Conservation (phyloP, 2,113 vertebrate genomes). For the Scytalopus superciliaris region DNA sequence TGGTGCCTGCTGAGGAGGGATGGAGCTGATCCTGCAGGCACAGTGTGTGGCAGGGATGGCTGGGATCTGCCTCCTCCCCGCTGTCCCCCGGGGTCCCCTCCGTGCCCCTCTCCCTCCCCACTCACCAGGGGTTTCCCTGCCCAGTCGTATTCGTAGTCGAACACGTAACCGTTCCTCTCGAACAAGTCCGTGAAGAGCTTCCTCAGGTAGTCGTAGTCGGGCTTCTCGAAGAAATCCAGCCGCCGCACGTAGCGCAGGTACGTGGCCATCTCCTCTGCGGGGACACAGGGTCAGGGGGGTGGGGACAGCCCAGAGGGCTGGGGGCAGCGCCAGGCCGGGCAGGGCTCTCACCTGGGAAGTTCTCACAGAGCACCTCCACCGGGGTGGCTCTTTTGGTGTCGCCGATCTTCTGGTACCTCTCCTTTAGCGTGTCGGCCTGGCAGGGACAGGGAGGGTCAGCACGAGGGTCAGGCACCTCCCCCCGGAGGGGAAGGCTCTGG, state of each 20-base stretch:
- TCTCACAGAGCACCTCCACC: conserved; percentile 94
- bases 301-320: not conserved
- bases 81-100: not conserved
- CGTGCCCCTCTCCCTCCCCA: not conserved
- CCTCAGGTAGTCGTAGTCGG: conserved; percentile 93
- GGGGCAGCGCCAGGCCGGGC: not conserved
- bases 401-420: conserved; percentile 97
- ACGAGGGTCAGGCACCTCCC: fast-evolving
- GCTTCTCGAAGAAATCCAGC: conserved; percentile 97
- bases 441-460: not conserved
- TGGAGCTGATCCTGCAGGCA: not conserved
- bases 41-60: fast-evolving
- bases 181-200: conserved; percentile 96
- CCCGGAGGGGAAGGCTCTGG: fast-evolving
- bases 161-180: conserved; percentile 90
- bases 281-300: not conserved
- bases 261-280: conserved; percentile 93
- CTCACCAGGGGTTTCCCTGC: conserved; percentile 95
- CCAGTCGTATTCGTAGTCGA: conserved; percentile 99
- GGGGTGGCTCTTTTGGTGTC: conserved; percentile 96
- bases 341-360: conserved; percentile 87
- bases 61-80: not conserved
- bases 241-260: conserved; percentile 95
- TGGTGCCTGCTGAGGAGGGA: not conserved
- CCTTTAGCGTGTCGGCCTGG: conserved; percentile 95